Evolutionary conservation across 2,113 vertebrate genomes (phyloP).

Genomic region (Dinomys branickii): DNA sequence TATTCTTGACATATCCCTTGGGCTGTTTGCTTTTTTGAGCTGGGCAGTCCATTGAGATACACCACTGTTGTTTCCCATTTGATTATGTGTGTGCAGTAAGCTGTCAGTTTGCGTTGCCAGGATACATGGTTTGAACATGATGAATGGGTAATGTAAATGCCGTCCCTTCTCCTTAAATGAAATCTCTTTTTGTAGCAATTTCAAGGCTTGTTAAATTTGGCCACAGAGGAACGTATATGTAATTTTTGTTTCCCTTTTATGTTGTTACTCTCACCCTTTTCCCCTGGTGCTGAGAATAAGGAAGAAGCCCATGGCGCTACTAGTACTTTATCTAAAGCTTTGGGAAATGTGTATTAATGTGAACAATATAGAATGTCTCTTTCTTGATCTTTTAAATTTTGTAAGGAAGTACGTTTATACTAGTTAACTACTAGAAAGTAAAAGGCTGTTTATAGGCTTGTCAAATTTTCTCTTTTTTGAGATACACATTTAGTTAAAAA

Average conservation of each 20-base stretch:
- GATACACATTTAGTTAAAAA: constrained; percentile 27
- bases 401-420: constrained; percentile 12
- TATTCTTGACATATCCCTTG: constrained; percentile 83
- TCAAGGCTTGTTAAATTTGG: constrained; percentile 79
- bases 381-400: constrained; percentile 33
- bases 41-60: constrained; percentile 66
- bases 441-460: not conserved
- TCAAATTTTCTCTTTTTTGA: not conserved
- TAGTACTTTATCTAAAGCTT: not conserved
- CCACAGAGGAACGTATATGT: constrained; percentile 57
- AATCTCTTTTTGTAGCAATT: constrained; percentile 80
- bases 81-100: constrained; percentile 80
- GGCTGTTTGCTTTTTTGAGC: constrained; percentile 77
- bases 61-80: constrained; percentile 81
- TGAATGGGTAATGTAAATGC: constrained; percentile 74
- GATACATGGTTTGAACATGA: constrained; percentile 78
- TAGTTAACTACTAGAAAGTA: not conserved
- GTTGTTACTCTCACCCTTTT: not conserved
- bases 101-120: constrained; percentile 83
- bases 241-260: constrained; percentile 37
- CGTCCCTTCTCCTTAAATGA: constrained; percentile 75
- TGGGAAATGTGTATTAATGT: constrained; percentile 43
- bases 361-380: not conserved
- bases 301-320: not conserved
- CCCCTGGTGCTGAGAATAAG: not conserved